Evolutionary conservation across 1,140 invertebrate species (phyloP), one percentile per base, ranked within the genome.

Genomic region (Drosophila bipectinata): DNA sequence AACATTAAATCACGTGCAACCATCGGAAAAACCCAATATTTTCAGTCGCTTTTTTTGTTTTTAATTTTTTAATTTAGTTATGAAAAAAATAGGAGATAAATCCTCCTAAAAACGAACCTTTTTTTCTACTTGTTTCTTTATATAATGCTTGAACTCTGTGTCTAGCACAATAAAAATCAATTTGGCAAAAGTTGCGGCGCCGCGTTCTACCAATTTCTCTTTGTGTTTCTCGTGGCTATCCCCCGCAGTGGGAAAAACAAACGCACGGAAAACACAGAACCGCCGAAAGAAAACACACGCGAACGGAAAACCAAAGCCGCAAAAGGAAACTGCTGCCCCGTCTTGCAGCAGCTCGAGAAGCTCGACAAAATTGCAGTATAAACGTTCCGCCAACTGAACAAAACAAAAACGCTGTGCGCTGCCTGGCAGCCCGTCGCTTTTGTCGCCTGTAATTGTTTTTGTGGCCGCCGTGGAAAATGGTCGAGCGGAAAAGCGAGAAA

Each of bases 151-250:
- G 44, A 81, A 68, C 67, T 63, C 68, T 69, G 61, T 77, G 61
- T 75, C 85, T 49, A 59, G 72, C 53, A 60, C 71, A 85, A 88
- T 78, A 84, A 78, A 81, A 84, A 87, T 89, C 80, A 84, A 85
- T 90, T 90, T 89, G 72, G 74, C 74, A 85, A 81, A 60, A 55
- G 66, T 85, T 52, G 68, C 81, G 74, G 51, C 73, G 45, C 53
- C 66, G 53, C 62, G 59, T 69, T 74, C 78, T 75, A 64, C 60
- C 48, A 64, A 48, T 68, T 77, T 63, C 14, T 61, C 72, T 74
- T 71, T 62, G 61, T 77, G 59, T 79, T 84, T 78, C 67, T 62
- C 62, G 61, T 71, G 56, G 71, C 64, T 71, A 66, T 26, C 15
- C 34, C 59, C 37, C 59, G 58, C 55, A 21, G 52, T 48, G 44